These are phyloP conservation scores for Gymnocephalus cernua DNA, from an alignment of 2,113 vertebrate genomes.

Conservation along the genomic window DNA sequence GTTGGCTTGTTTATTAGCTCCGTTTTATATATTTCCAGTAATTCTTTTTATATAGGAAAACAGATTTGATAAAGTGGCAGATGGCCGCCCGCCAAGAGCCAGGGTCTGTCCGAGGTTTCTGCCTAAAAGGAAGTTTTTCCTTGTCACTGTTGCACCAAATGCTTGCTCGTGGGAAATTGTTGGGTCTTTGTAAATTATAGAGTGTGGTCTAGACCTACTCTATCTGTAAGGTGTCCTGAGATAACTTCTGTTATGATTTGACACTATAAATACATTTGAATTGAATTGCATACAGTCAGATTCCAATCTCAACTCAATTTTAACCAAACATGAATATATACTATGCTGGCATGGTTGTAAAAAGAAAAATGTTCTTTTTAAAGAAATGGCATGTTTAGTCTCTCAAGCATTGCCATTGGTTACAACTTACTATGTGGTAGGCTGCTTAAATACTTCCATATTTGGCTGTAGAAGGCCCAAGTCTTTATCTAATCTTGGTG, in stretches of 20 bases:
- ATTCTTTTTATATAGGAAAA: neutral
- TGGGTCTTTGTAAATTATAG: no score
- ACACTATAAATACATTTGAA: no score
- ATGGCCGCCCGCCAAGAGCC: no score
- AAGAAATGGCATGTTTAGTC: neutral
- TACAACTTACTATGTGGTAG: neutral
- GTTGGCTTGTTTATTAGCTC: neutral
- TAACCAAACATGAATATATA: neutral
- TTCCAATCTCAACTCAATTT: no score
- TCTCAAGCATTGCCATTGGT: neutral
- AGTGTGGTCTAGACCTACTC: no score
- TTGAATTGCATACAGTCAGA: no score
- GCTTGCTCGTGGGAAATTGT: no score
- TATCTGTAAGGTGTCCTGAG: no score
- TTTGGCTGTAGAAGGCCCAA: conserved; percentile 17
- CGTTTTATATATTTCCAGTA: neutral
- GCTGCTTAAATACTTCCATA: neutral
- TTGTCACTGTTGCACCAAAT: no score
- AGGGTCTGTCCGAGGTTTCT: no score
- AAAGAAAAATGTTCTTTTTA: neutral
- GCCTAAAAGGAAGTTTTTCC: no score
- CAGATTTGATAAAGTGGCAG: neutral
- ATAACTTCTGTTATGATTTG: no score
- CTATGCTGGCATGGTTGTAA: neutral
- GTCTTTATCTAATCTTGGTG: conserved; percentile 2